Conservation (phyloP, 2,113 vertebrate genomes). For the Pleuronectes platessa region DNA sequence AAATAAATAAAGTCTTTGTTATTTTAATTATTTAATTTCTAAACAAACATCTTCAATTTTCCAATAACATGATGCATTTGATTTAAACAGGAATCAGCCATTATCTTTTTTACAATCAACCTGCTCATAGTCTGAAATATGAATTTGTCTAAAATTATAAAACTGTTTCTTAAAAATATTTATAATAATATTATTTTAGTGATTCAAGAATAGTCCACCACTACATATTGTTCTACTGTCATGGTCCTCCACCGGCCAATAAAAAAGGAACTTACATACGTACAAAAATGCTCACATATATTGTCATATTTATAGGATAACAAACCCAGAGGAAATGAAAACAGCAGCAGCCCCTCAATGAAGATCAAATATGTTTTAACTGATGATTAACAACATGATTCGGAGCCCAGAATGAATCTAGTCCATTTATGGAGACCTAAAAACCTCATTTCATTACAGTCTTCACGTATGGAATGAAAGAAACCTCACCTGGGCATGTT, state of each 20-base stretch:
- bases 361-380: conserved; percentile 58
- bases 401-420: conserved; percentile 55
- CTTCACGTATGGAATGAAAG: conserved; percentile 18
- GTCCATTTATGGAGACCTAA: conserved; percentile 58
- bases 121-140: background rate
- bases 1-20: too few species aligned
- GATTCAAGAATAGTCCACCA: background rate
- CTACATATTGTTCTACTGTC: too few species aligned
- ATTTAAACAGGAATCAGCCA: background rate
- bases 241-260: too few species aligned
- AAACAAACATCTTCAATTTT: background rate
- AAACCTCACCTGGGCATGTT: conserved; percentile 88
- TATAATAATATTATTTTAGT: background rate
- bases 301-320: conserved; percentile 3
- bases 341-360: conserved; percentile 36
- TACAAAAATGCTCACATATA: too few species aligned
- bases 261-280: too few species aligned
- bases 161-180: background rate
- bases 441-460: conserved; percentile 48
- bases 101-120: background rate
- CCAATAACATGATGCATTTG: background rate
- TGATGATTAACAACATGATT: conserved; percentile 64
- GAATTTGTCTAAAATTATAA: background rate
- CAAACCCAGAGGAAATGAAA: conserved; percentile 42
- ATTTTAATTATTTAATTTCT: too few species aligned